Evolutionary conservation across 2,888 invertebrate species (phyloP).

Genomic region (Mythimna impura): DNA sequence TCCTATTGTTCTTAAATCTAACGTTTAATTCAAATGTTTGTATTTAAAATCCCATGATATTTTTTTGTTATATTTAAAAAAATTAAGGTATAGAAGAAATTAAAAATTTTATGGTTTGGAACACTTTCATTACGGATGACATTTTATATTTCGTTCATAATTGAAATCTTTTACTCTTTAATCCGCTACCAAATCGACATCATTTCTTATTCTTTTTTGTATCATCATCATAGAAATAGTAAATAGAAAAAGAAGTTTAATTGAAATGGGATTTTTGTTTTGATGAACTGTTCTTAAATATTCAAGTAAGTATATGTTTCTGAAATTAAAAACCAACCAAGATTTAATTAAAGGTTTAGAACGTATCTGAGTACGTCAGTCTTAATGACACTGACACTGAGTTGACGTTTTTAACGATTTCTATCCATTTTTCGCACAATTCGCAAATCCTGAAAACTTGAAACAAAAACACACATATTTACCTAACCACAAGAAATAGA

Average conservation of each 20-base stretch:
- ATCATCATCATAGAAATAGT: no score
- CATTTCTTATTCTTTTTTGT: no score
- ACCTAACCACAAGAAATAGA: not conserved
- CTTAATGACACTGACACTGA: no score
- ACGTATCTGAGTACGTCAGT: not conserved
- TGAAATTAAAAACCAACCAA: no score
- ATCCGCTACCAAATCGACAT: not conserved
- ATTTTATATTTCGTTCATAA: not conserved
- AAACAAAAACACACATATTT: not conserved
- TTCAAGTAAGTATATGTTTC: no score
- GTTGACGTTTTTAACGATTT: not conserved
- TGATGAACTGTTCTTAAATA: no score
- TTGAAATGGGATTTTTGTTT: no score
- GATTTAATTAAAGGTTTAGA: no score
- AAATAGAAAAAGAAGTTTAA: no score
- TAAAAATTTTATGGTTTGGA: not conserved
- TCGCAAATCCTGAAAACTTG: not conserved
- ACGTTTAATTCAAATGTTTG: no score
- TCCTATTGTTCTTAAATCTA: not conserved
- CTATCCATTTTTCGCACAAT: not conserved
- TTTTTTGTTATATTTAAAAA: not conserved
- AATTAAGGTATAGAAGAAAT: not conserved
- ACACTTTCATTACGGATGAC: not conserved
- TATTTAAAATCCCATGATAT: not conserved
- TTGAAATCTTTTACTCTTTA: not conserved